phyloP scores from a whole-genome alignment of 2,113 vertebrate species.

The Chaenogobius annularis region DNA sequence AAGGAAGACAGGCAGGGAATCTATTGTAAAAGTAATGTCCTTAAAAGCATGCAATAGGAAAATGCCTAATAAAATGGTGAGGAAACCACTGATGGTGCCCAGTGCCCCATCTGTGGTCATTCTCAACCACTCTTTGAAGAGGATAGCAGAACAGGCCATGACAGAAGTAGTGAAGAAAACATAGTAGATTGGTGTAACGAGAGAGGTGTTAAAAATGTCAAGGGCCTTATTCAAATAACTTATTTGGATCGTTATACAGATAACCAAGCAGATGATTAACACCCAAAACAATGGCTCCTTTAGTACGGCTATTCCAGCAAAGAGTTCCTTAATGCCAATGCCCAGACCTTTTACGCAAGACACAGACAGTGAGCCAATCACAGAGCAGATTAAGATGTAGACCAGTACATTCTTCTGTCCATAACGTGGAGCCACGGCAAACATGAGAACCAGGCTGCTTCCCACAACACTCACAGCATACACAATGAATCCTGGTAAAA shows the following conservation, averaged over 20 bases:
- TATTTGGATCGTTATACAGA: conserved; percentile 83
- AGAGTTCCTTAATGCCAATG: conserved; percentile 81
- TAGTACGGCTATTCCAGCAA: conserved; percentile 79
- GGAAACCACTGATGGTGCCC: conserved; percentile 82
- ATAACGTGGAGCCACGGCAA: conserved; percentile 78
- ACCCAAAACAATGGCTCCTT: conserved; percentile 81
- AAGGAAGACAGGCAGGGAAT: conserved; percentile 78
- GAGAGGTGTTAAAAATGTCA: conserved; percentile 82
- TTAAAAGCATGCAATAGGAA: conserved; percentile 83
- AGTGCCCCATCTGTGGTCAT: conserved; percentile 74
- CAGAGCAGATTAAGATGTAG: conserved; percentile 84
- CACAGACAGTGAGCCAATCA: conserved; percentile 82
- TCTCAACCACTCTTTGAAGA: conserved; percentile 85
- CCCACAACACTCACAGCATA: conserved; percentile 81
- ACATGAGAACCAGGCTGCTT: conserved; percentile 81
- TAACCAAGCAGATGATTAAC: conserved; percentile 76
- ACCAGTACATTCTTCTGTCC: conserved; percentile 84
- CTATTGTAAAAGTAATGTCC: conserved; percentile 73
- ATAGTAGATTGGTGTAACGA: conserved; percentile 82
- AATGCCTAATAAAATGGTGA: conserved; percentile 82
- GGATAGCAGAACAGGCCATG: conserved; percentile 83
- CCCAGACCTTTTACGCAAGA: conserved; percentile 85
- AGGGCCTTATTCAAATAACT: conserved; percentile 87
- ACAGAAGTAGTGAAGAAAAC: conserved; percentile 85
- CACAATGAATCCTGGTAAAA: conserved; percentile 78